phyloP scores from a whole-genome alignment of 2,113 vertebrate genomes.

The Anoura caudifer region DNA sequence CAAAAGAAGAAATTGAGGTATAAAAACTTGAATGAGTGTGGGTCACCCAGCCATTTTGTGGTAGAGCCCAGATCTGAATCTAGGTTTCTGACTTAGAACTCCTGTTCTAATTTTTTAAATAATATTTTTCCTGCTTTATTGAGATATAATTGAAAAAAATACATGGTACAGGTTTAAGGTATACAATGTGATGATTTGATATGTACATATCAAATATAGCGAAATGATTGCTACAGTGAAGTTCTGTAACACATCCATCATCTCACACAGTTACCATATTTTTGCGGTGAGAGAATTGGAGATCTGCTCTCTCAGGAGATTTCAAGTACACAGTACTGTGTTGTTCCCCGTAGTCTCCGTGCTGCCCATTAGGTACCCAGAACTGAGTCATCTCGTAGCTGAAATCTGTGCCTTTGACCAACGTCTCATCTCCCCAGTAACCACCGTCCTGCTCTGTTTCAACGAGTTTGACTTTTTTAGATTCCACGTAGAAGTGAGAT shows the following conservation, averaged over 20 bases:
- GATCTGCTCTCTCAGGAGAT: neutral
- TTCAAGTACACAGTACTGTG: neutral
- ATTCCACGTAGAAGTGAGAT: neutral
- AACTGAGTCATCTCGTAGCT: neutral
- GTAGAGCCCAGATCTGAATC: neutral
- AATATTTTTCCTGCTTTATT: neutral
- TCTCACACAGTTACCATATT: neutral
- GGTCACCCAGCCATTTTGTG: neutral
- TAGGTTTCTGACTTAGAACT: neutral
- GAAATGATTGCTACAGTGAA: no score
- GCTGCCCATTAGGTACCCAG: neutral
- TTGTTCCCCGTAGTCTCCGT: neutral
- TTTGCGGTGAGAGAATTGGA: neutral
- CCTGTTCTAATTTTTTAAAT: neutral
- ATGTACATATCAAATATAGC: no score
- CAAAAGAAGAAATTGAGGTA: neutral
- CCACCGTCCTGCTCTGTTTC: neutral
- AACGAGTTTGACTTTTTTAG: neutral
- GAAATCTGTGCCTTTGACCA: neutral
- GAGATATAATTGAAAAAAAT: neutral
- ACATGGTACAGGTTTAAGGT: neutral
- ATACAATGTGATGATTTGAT: neutral
- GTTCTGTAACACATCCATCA: no score
- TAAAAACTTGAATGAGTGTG: neutral
- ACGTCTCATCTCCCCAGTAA: neutral